phyloP scores from a whole-genome alignment of 2,797 vertebrate species.

The Peromyscus aztecus region DNA sequence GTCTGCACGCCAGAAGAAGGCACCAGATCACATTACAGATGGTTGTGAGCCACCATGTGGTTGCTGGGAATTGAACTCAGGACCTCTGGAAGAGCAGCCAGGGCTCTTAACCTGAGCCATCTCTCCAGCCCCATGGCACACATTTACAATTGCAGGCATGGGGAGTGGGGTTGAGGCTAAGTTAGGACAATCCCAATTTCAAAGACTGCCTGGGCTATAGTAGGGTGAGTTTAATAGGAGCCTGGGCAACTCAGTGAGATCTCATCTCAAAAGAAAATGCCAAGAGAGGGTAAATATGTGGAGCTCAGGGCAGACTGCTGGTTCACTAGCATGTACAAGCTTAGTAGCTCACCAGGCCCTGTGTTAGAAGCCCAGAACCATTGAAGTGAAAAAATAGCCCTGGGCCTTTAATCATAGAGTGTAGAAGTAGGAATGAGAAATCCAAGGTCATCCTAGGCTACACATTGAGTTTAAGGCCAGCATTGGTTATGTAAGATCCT shows the following conservation, averaged over 20 bases:
- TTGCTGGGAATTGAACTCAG: too few relatives aligned
- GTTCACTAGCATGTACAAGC: not conserved
- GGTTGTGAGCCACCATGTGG: too few relatives aligned
- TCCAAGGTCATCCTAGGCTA: not conserved
- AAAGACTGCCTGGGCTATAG: not conserved
- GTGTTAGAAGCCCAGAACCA: not conserved
- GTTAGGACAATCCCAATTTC: not conserved
- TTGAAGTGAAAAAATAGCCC: not conserved
- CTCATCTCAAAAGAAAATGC: not conserved
- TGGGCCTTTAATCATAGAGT: not conserved
- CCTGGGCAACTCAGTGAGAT: not conserved
- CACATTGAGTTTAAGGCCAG: not conserved
- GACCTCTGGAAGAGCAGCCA: too few relatives aligned
- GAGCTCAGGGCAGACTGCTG: not conserved
- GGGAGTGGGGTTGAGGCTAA: not conserved
- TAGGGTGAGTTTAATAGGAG: not conserved
- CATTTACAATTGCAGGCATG: not conserved
- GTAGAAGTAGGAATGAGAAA: not conserved
- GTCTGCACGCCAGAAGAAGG: too few relatives aligned
- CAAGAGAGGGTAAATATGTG: not conserved
- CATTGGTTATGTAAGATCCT: not conserved
- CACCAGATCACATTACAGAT: too few relatives aligned
- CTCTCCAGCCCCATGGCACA: not conserved
- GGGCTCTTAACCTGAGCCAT: too few relatives aligned
- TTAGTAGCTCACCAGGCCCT: not conserved